phyloP scores from a whole-genome alignment of 2,113 vertebrate species.

The Equus przewalskii region DNA sequence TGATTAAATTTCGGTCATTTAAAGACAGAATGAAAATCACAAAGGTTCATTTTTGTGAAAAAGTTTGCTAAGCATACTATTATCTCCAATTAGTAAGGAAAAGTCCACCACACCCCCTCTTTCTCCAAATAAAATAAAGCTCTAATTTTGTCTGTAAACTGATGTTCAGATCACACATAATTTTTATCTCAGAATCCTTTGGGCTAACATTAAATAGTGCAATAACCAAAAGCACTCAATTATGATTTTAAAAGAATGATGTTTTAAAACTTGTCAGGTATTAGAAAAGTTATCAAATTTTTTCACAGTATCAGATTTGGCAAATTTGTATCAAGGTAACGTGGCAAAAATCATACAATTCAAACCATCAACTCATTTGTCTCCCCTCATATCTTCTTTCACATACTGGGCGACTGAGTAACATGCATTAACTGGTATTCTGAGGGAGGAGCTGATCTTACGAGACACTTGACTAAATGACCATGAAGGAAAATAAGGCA shows the following conservation, averaged over 20 bases:
- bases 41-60: slow-evolving; percentile 69
- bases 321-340: slow-evolving; percentile 86
- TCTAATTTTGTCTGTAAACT: slow-evolving; percentile 80
- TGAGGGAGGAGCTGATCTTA: slow-evolving; percentile 91
- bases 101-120: slow-evolving; percentile 62
- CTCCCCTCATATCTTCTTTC: slow-evolving; percentile 87
- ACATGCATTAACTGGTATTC: slow-evolving; percentile 88
- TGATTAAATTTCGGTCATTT: slow-evolving; percentile 55
- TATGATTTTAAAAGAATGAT: slow-evolving; percentile 79
- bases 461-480: slow-evolving; percentile 93
- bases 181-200: slow-evolving; percentile 84
- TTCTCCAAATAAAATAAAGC: slow-evolving; percentile 67
- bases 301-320: slow-evolving; percentile 87
- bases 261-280: slow-evolving; percentile 84
- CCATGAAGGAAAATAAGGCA: slow-evolving; percentile 96
- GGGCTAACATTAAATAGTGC: slow-evolving; percentile 82
- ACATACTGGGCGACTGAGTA: slow-evolving; percentile 89
- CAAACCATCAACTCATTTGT: slow-evolving; percentile 88
- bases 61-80: slow-evolving; percentile 62
- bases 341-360: slow-evolving; percentile 88
- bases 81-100: slow-evolving; percentile 68
- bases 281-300: slow-evolving; percentile 85
- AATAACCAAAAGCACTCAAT: slow-evolving; percentile 76
- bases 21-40: slow-evolving; percentile 72
- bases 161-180: slow-evolving; percentile 78